phyloP scores from a whole-genome alignment of 2,113 vertebrate species.

The Cephalopholis sonnerati region DNA sequence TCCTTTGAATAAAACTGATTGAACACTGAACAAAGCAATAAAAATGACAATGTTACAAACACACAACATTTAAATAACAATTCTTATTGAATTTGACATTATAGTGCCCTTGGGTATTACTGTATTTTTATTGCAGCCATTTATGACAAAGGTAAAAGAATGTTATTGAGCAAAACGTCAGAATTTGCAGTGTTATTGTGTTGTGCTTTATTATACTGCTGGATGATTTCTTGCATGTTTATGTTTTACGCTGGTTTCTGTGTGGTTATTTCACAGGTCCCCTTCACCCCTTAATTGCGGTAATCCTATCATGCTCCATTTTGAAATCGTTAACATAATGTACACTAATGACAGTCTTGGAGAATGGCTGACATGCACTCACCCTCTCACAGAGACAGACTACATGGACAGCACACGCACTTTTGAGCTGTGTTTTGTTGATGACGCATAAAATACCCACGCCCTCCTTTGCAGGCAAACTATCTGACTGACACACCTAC shows the following conservation, averaged over 20 bases:
- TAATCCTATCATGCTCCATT: constrained; percentile 23
- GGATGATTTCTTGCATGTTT: not conserved
- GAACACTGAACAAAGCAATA: not conserved
- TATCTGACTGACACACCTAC: constrained; percentile 27
- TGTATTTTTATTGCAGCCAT: not conserved
- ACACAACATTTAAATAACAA: not conserved
- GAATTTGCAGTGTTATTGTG: not conserved
- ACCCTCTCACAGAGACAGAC: constrained; percentile 10
- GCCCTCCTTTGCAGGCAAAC: not conserved
- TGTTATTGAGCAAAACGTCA: not conserved
- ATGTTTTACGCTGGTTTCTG: not conserved
- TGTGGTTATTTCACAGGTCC: not conserved
- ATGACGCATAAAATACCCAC: constrained; percentile 32
- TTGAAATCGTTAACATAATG: constrained; percentile 1
- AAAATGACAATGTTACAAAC: not conserved
- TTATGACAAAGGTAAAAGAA: not conserved
- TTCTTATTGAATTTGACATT: not conserved
- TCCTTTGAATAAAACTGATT: constrained; percentile 3
- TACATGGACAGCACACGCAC: constrained; percentile 5
- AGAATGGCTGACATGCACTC: not conserved
- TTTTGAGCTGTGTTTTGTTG: constrained; percentile 17
- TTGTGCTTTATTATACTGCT: not conserved
- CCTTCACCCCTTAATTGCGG: not conserved
- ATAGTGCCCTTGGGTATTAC: not conserved
- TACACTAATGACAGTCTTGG: constrained; percentile 13